Evolutionary conservation across 1,140 invertebrate species (phyloP).

Genomic region (Drosophila nasuta): DNA sequence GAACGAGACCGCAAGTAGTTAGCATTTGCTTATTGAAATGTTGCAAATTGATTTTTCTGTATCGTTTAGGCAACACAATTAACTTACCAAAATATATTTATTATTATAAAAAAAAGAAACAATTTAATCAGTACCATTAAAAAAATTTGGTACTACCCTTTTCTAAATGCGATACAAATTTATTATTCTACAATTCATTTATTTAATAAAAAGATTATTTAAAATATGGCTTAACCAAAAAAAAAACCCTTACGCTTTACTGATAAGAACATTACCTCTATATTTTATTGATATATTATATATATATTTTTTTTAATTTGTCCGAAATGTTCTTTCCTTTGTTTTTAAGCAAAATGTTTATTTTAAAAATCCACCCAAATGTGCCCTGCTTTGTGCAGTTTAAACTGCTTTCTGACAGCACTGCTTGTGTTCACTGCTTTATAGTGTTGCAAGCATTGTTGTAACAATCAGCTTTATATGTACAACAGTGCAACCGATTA

Average conservation of each 20-base stretch:
- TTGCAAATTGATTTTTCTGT: constrained; percentile 62
- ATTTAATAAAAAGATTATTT: no score
- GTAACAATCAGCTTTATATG: background rate
- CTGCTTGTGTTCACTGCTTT: constrained; percentile 19
- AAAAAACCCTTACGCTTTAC: no score
- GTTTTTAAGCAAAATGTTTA: background rate
- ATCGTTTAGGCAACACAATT: constrained; percentile 20
- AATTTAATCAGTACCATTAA: no score
- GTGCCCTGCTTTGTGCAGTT: background rate
- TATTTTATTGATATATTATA: no score
- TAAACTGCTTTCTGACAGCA: background rate
- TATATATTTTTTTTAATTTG: no score
- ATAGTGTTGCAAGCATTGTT: background rate
- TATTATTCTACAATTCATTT: no score
- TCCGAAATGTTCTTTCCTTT: no score
- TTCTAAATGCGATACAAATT: no score
- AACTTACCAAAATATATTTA: background rate
- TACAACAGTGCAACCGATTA: background rate
- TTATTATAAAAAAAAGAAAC: background rate
- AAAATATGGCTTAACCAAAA: no score
- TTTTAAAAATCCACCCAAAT: background rate
- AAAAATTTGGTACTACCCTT: no score
- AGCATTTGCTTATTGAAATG: constrained; percentile 75
- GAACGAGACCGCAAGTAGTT: constrained; percentile 53
- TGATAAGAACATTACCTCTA: no score